Evolutionary conservation across 2,888 invertebrate genomes (phyloP).

Genomic region (Spilosoma lubricipeda): DNA sequence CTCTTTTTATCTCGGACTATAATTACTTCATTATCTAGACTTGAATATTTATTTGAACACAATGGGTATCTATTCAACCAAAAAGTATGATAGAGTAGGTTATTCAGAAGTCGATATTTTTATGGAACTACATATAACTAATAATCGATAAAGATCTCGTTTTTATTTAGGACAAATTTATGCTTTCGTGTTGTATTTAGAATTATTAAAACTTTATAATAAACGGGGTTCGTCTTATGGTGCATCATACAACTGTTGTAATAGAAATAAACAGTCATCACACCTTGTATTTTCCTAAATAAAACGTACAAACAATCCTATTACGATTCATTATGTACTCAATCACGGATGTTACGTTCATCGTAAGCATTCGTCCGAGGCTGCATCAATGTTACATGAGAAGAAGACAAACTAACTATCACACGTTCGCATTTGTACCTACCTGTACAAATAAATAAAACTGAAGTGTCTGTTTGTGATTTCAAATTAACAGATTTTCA

Average conservation of each 20-base stretch:
- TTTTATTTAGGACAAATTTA: too few species aligned
- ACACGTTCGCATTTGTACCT: neutral
- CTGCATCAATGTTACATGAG: neutral
- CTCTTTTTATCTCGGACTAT: conserved; percentile 47
- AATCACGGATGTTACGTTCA: neutral
- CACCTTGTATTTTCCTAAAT: neutral
- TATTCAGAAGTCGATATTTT: too few species aligned
- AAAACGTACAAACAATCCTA: too few species aligned
- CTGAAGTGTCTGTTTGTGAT: too few species aligned
- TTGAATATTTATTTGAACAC: conserved; percentile 22
- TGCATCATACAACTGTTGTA: neutral
- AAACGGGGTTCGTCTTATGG: too few species aligned
- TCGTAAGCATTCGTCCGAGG: neutral
- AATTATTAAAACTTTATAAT: too few species aligned
- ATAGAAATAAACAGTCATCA: neutral
- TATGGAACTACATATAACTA: too few species aligned
- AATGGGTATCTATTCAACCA: neutral
- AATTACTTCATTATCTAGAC: conserved; percentile 46
- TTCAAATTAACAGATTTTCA: too few species aligned
- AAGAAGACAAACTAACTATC: neutral
- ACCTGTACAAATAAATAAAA: too few species aligned
- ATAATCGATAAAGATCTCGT: too few species aligned
- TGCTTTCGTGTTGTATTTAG: too few species aligned
- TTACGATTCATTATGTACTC: too few species aligned
- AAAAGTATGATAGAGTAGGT: neutral